Conservation (phyloP, 2,888 invertebrate species). For the Opisthograptis luteolata region DNA sequence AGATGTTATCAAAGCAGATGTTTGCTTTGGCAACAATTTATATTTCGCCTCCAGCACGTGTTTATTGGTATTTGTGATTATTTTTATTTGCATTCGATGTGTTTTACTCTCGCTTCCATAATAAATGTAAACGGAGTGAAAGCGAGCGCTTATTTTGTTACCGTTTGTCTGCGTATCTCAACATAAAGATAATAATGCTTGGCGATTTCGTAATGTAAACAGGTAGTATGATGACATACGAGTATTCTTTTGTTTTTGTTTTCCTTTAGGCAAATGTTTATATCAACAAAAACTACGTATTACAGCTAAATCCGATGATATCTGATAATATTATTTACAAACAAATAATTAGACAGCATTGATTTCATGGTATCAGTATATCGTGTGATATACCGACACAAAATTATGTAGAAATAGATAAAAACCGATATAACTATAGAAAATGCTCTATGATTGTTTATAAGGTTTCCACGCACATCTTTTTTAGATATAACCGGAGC, state of each 20-base stretch:
- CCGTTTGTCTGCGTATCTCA: not conserved
- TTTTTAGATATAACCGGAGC: constrained; percentile 29
- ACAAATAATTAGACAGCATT: no score
- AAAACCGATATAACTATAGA: no score
- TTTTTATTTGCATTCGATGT: constrained; percentile 36
- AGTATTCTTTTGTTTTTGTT: constrained; percentile 8
- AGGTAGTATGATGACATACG: not conserved
- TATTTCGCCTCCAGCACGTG: constrained; percentile 42
- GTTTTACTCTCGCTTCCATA: constrained; percentile 23
- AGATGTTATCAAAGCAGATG: constrained; percentile 51
- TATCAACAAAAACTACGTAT: no score
- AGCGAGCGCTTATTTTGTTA: not conserved
- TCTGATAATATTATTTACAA: no score
- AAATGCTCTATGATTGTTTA: no score
- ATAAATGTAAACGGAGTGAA: constrained; percentile 19
- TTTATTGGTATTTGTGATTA: constrained; percentile 45
- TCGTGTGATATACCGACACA: no score
- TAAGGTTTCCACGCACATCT: no score
- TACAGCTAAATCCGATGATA: no score
- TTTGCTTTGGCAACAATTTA: constrained; percentile 46
- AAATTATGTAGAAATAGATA: no score
- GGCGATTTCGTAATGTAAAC: not conserved
- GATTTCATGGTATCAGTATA: no score
- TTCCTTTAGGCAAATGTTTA: no score
- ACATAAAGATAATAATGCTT: not conserved